Evolutionary conservation across 2,113 vertebrate genomes (phyloP), one percentile per base, ranked within the genome.

Genomic region (Pongo abelii): DNA sequence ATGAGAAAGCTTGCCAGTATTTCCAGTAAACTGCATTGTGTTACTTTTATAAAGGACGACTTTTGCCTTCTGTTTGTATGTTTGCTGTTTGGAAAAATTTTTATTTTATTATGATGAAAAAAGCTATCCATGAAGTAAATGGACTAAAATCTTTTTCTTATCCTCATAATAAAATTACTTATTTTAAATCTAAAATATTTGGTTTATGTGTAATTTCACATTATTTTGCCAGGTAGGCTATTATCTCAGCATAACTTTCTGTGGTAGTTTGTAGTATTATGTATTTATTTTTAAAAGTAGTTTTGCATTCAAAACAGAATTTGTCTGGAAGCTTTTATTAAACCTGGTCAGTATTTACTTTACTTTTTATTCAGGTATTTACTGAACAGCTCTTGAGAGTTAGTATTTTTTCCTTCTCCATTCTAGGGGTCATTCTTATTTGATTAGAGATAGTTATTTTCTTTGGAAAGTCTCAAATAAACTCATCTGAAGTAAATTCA

Each of bases 141-240:
- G n/a, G 3, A 46, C 75, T 78, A 7, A 91, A 79, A 52, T 59
- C 1, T 25, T 84, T 91, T 83, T 85, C 25, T 84, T 90, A 77
- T 69, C 32, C 8, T 92, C 2, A 64, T 81, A 70, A 38, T 61
- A 64, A 52, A 87, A 79, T 69, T 74, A 85, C 4, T 94, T 95
- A 85, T 90, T 95, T 92, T 90, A 94, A 78, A 70, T 89, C 30
- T 67, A n/a, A 48, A 94, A 46, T 84, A 81, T 67, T 96, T 96
- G 55, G 32, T 84, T 96, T 84, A 79, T 91, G 20, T 91, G 40
- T 93, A 92, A 92, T 89, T 93, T 97, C 59, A 91, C 5, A 40
- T 94, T 96, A 67, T 88, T 97, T 93, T 93, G 9, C 25, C n/a
- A 79, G 50, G 23, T 80, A 50, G 6, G 48, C 23, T 94, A 79